Evolutionary conservation across 2,113 vertebrate species (phyloP), one percentile per base, ranked within the genome.

Genomic region (Amphilophus citrinellus): DNA sequence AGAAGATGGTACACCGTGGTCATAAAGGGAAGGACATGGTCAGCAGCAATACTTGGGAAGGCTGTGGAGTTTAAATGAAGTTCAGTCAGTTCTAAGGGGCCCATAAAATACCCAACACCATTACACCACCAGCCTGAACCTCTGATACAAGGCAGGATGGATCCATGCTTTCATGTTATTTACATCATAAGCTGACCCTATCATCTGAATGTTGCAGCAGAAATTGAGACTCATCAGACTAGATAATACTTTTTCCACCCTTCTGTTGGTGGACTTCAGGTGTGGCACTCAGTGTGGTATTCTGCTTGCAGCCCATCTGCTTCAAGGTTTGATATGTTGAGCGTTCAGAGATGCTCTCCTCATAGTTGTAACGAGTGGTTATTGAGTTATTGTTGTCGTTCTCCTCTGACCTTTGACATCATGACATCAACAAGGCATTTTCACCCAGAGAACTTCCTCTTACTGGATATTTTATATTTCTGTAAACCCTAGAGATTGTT

Each of bases 11-110:
- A 18, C 39, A 68, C 22, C 27, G 24, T 68, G 22, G 63, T 44
- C 24, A 44, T 66, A 66, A 66, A 66, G 63, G 63, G 63, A 66
- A 2, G 7, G 63, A 17, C 39, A 24, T 66, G 4, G 7, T 37
- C 37, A 37, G 37, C 37, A 37, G 6, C 32, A 35, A 30, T 30
- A 30, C 30, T 30, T 3, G 30, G 30, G 1, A 22, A 1, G 42
- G 37, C n/a, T 65, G 62, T 65, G 62, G 37, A 65, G 62, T 65
- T 65, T 65, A 42, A 65, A 65, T 30, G 37, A 65, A 42, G 62
- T 37, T 65, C 62, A 65, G 42, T 44, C 11, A 13, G 14, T 14
- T 1, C 44, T 5, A 47, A 47, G 39, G 37, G n/a, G 63, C 13
- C n/a, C 4, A 68, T 24, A 44, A 47, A 68, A 39, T 66, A 17